Evolutionary conservation across 2,888 invertebrate genomes (phyloP), one percentile per base, ranked within the genome.

Genomic region (Phlogophora meticulosa): DNA sequence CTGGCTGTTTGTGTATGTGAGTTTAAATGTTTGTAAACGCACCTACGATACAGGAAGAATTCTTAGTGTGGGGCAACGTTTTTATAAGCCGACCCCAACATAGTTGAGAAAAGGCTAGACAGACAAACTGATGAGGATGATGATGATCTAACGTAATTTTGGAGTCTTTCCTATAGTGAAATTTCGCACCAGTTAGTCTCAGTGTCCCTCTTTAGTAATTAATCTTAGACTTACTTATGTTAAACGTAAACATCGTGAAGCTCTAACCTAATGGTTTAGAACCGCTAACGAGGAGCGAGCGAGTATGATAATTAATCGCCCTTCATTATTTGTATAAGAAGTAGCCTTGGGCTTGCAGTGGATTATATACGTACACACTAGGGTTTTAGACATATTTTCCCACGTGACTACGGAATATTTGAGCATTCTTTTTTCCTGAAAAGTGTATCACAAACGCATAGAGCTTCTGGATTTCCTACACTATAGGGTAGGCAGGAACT

Each of bases 281-380:
- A 68, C 51, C 51, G 24, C 61, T 68, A 68, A 68, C 45, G 61
- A 70, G 60, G 51, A 60, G 38, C 61, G 68, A 61, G 45, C 61
- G 13, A 61, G 70, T 34, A 52, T 28, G 34, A 70, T 70, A 68
- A 68, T 61, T 70, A 70, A 70, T 70, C 1, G 45, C 22, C 20
- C 24, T 69, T 60, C 20, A 61, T 52, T 60, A 46, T 52, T 38
- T 40, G 45, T n/a, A 24, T 32, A 17, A 24, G 36, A 42, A 51
- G 17, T 2, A 34, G 34, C 40, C 40, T 48, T 67, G n/a, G 3
- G 36, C 9, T n/a, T 32, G 24, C 28, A 20, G 10, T 17, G n/a
- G 20, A 13, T n/a, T 65, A 10, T 45, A 20, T 28, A 28, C 28
- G n/a, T 15, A 64, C 36, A 32, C 13, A 38, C 17, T 45, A 22